A percentile compares a stretch with the other conserved stretches of the same genome.
Conservation (phyloP, 2,797 vertebrate species). For the Sebastes glaucus region DNA sequence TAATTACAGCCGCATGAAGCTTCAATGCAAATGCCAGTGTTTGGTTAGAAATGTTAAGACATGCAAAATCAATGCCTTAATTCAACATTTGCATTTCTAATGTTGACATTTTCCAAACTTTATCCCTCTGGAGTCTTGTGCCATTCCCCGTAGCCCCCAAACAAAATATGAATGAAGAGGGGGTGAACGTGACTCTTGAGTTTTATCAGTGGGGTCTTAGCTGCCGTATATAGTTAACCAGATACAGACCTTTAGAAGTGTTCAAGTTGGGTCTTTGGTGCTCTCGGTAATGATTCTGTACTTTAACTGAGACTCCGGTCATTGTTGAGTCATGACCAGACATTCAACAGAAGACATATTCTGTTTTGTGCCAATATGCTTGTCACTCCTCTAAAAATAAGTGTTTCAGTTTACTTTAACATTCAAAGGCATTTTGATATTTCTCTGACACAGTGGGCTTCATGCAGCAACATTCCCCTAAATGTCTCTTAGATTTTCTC, state of each 20-base stretch:
- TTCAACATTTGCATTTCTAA: constrained; percentile 81
- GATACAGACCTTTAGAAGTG: background rate
- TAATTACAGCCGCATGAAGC: constrained; percentile 55
- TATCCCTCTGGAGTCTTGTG: constrained; percentile 43
- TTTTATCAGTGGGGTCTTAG: background rate
- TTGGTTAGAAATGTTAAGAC: constrained; percentile 77
- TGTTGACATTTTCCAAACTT: constrained; percentile 73
- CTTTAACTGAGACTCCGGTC: background rate
- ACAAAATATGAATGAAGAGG: constrained; percentile 43
- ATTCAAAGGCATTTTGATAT: background rate
- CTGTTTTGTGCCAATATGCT: background rate
- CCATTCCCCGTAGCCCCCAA: constrained; percentile 34
- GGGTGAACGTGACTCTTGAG: constrained; percentile 7
- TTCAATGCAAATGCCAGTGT: constrained; percentile 57
- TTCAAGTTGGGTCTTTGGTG: background rate
- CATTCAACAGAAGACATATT: background rate
- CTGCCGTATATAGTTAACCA: background rate
- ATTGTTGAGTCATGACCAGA: background rate
- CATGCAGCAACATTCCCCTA: too few relatives aligned
- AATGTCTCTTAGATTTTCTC: too few relatives aligned
- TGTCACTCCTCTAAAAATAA: background rate
- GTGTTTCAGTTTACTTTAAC: background rate
- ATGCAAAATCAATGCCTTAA: constrained; percentile 77
- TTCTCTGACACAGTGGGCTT: background rate
- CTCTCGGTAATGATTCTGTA: background rate